Percentiles rank a stretch among this genome's conserved stretches.
Conservation (phyloP, 1,140 invertebrate genomes). For the Zaprionus lachaisei region DNA sequence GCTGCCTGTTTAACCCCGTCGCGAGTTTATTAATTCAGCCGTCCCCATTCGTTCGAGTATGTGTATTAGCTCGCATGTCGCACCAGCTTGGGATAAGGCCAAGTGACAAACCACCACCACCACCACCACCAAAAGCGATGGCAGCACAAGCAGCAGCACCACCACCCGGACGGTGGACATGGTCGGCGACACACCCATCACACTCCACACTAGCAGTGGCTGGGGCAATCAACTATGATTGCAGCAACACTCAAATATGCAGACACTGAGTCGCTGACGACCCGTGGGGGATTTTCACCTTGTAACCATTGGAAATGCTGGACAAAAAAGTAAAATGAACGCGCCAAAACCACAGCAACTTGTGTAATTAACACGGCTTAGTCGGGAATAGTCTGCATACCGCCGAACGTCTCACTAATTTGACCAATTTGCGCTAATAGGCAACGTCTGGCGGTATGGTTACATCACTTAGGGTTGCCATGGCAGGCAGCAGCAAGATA, state of each 20-base stretch:
- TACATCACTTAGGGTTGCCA: constrained; percentile 2
- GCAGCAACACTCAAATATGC: constrained; percentile 26
- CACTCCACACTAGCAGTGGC: not conserved
- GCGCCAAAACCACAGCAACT: constrained; percentile 28
- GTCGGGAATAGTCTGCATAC: not conserved
- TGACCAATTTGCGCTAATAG: constrained; percentile 28
- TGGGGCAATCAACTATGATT: constrained; percentile 22
- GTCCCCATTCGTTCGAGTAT: not conserved
- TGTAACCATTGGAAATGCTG: constrained; percentile 5
- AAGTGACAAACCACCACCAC: constrained; percentile 47
- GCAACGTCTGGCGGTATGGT: not conserved
- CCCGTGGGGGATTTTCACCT: constrained; percentile 35
- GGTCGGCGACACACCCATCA: constrained; percentile 33
- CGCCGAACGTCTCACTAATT: constrained; percentile 26
- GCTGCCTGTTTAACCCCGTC: constrained; percentile 37
- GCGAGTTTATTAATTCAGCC: constrained; percentile 42
- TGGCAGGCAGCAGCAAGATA: not conserved
- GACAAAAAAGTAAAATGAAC: not conserved
- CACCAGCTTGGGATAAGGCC: constrained; percentile 28
- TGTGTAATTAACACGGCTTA: constrained; percentile 30
- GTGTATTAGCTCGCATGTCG: constrained; percentile 42
- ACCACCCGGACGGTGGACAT: constrained; percentile 20
- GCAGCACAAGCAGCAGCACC: constrained; percentile 34
- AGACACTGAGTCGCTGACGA: constrained; percentile 1
- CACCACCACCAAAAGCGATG: constrained; percentile 20